Percentiles rank a stretch among this genome's conserved stretches.
Conservation (phyloP, 2,113 vertebrate genomes). For the Ornithorhynchus anatinus region DNA sequence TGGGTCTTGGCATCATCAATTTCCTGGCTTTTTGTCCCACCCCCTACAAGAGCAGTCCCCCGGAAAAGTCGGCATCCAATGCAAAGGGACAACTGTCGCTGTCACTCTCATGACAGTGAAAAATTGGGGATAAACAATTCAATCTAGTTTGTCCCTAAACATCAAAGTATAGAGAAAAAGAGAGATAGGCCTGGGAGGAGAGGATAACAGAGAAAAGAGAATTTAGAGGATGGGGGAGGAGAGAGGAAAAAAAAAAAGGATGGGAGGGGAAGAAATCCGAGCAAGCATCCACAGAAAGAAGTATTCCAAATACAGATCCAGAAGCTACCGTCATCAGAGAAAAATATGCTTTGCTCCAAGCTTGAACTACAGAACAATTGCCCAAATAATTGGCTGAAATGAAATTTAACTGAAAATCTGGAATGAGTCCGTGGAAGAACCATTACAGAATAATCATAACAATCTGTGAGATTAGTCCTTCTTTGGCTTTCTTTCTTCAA, state of each 20-base stretch:
- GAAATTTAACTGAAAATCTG: conserved; percentile 53
- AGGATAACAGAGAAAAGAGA: not conserved
- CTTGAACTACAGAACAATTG: conserved; percentile 51
- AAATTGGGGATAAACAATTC: not conserved
- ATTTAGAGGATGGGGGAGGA: not conserved
- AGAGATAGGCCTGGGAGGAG: not conserved
- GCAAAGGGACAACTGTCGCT: too few relatives aligned
- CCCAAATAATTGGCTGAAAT: conserved; percentile 45
- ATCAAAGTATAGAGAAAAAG: not conserved
- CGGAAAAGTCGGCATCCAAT: too few relatives aligned
- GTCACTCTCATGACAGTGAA: too few relatives aligned
- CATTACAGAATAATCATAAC: conserved; percentile 28
- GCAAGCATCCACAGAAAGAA: not conserved
- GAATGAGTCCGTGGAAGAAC: conserved; percentile 27
- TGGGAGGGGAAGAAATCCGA: not conserved
- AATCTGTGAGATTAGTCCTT: conserved; percentile 24
- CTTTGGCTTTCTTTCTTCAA: conserved; percentile 40
- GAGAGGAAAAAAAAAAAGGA: not conserved
- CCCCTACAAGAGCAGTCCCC: too few relatives aligned
- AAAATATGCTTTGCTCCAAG: not conserved
- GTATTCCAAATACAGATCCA: not conserved
- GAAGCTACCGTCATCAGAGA: conserved; percentile 5
- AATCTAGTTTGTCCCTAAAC: not conserved
- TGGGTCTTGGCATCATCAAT: too few relatives aligned
- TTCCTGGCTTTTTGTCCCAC: too few relatives aligned